A percentile compares a stretch with the other conserved stretches of the same genome.
phyloP scores from a whole-genome alignment of 2,113 vertebrate genomes.

The Brachyhypopomus occidentalis region DNA sequence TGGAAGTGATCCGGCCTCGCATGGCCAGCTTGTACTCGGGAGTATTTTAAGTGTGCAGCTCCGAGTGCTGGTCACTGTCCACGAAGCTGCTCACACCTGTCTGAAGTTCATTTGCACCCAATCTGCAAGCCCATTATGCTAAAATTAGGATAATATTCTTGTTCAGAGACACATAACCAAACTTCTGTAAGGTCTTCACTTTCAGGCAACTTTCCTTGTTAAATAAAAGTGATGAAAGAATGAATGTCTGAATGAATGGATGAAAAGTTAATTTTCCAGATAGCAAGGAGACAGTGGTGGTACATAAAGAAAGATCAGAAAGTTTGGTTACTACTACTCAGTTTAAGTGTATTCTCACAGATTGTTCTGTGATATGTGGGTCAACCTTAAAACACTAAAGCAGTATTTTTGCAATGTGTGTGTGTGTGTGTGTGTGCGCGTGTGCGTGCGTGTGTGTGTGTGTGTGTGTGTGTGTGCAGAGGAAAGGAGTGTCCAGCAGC shows the following conservation, averaged over 20 bases:
- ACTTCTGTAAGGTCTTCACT: not conserved
- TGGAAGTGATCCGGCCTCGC: too few species aligned
- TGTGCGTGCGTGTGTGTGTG: conserved; percentile 21
- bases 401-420: conserved; percentile 50
- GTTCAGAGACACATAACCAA: conserved; percentile 5
- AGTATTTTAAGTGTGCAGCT: conserved; percentile 21
- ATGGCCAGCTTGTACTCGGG: not conserved
- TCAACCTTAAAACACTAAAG: conserved; percentile 46
- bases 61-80: conserved; percentile 37
- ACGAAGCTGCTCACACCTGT: conserved; percentile 10
- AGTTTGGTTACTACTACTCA: conserved; percentile 1
- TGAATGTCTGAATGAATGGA: conserved; percentile 4
- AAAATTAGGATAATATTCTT: conserved; percentile 18
- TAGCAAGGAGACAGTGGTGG: not conserved
- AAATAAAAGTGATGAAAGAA: conserved; percentile 7
- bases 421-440: conserved; percentile 3
- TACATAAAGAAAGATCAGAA: not conserved
- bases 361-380: conserved; percentile 19
- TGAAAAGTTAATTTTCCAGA: not conserved
- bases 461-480: conserved; percentile 75
- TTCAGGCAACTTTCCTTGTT: not conserved
- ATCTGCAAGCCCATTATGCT: conserved; percentile 15
- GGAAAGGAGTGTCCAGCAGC: conserved; percentile 86
- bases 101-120: conserved; percentile 39
- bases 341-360: conserved; percentile 21